Base-by-base conservation (phyloP, 2,888 invertebrate genomes). In the Drosophila putrida region DNA sequence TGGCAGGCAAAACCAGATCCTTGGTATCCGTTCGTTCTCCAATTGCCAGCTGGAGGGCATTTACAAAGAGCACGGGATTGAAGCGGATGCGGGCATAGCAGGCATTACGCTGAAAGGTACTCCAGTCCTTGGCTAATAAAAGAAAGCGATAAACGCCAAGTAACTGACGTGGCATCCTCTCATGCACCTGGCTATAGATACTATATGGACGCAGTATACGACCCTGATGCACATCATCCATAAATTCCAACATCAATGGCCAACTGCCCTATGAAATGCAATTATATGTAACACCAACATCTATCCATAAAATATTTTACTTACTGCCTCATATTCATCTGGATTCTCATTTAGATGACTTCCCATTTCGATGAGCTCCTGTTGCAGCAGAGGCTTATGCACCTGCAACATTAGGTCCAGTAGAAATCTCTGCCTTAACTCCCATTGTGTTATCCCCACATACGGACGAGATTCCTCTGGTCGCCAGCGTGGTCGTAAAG, bases 41-140 rank as follows among this genome's bases (percentile, higher is more conserved):
- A 44, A 95, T 93, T 57, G 96, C 95, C 58, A 94, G 93, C 54
- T 94, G 94, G 61, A 95, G 91, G 2, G 96, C 95, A 83, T 95
- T 95, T 50, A 95, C 94, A 92, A 96, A 96, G 93, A 96, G 94
- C 77, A 95, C 95, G 69, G 95, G 94, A 93, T 96, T 96, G 72
- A 96, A 93, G 83, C 95, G 93, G 70, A 95, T 94, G 38, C 96
- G 95, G 39, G 96, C 94, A 94, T 95, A 96, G 46, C 85, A 80
- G 4, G 90, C 86, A 47, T 90, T 94, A 63, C 93, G 93, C 90
- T 94, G 94, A 92, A 95, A 94, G 57, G 93, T 94, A 0, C 93
- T 93, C 82, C 94, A 95, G 91, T 94, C 94, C 87, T 94, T 94
- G 51, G 95, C 94, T 4, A 81, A 63, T 20, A 49, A 28, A 6